These are phyloP conservation scores for Drosophila rellima DNA, from an alignment of 2,888 invertebrate genomes.

Conservation along the genomic window DNA sequence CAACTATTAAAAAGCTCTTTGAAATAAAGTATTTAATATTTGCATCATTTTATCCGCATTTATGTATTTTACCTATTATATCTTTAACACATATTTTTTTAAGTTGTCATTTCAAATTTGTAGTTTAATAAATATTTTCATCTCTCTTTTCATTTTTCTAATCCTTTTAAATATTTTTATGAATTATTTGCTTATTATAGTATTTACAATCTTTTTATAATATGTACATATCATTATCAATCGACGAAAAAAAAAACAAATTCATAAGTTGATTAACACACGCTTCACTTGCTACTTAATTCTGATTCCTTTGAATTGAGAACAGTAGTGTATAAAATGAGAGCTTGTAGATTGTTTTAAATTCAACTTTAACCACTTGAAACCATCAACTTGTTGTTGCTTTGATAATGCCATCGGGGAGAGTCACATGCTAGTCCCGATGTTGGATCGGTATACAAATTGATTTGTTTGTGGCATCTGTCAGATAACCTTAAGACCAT, in stretches of 20 bases:
- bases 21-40: too few species aligned
- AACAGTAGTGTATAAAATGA: background rate
- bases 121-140: too few species aligned
- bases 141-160: too few species aligned
- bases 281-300: background rate
- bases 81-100: background rate
- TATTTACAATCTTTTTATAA: too few species aligned
- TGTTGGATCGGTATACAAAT: conserved; percentile 23
- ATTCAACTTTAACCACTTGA: conserved; percentile 10
- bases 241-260: background rate
- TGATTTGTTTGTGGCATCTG: conserved; percentile 48
- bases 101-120: background rate
- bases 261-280: conserved; percentile 3
- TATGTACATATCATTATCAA: too few species aligned
- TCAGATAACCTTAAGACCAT: conserved; percentile 59
- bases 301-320: background rate
- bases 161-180: background rate
- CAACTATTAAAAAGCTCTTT: too few species aligned
- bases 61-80: background rate
- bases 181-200: background rate
- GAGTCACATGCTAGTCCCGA: conserved; percentile 35
- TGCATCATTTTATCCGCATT: background rate
- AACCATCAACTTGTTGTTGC: conserved; percentile 5
- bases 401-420: background rate
- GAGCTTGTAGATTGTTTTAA: background rate